Evolutionary conservation across 92 coral and sea anemone genomes (phyloP), one percentile per base, ranked within the genome.

Genomic region (Desmophyllum pertusum): DNA sequence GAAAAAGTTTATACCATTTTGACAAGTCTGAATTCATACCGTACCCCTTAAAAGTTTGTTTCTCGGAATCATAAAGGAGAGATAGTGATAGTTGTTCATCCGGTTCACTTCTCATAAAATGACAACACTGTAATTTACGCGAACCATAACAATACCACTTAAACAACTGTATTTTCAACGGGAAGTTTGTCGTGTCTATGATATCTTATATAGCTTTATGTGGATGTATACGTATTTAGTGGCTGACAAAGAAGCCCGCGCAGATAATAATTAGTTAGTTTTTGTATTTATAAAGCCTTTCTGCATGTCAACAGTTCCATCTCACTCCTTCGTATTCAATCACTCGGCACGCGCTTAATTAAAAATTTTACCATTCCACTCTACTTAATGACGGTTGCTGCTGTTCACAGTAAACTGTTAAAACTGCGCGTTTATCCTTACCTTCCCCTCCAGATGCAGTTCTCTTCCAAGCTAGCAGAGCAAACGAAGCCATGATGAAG

Each of bases 371-470:
- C 17, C 35, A 27, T 36, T 67, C 72, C 55, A 25, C 61, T 30
- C 57, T 39, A 29, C 51, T 57, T 29, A 53, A 25, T 30, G 18
- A 18, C n/a, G 38, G 18, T 45, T 42, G 70, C 39, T 55, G 31
- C 41, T 39, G 40, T 45, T 82, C 37, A 17, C 57, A 42, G 11
- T 37, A 38, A 82, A 72, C 39, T 57, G 61, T 23, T 42, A 57
- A 82, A 59, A 51, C 19, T 1, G 38, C 7, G 33, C 18, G 27
- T 5, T 72, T 18, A 61, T 55, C 35, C 79, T 80, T 43, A 82
- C 86, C 86, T 71, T 57, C 79, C 86, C 42, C 71, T 72, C 86
- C 86, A 82, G 43, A 82, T 82, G 37, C 86, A 82, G 38, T 45
- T 23, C 38, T 82, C 86, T 15, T 57, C 78, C 27, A 82, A 6